Evolutionary conservation across 1,140 invertebrate genomes (phyloP), one percentile per base, ranked within the genome.

Genomic region (Aphidius gifuensis): DNA sequence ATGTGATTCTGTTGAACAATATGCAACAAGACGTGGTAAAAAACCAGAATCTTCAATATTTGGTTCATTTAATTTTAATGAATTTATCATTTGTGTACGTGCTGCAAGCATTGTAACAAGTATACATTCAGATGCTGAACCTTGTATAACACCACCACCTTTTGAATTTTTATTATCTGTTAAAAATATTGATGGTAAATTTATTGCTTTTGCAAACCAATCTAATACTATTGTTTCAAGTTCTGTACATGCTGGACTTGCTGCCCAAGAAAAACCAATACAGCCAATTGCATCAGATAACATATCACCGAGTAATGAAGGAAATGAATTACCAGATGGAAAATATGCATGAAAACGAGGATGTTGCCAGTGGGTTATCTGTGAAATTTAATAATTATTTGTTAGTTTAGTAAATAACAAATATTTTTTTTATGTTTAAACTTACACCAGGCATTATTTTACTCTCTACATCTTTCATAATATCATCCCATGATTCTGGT

Each of bases 301-400:
- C 92, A 98, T 94, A 73, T 97, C 94, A 5, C 90, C 96, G 16
- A 98, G 80, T 51, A 98, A 92, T 4, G 95, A 96, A 2, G 96
- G 94, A 74, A 89, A 98, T 0, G 93, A 95, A 79, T 96, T 96
- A 21, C 94, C 96, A 4, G 93, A 89, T 5, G 96, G 96, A 79
- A 98, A 98, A 79, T 98, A 98, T 2, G 95, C 96, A 74, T 97
- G 94, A 75, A 98, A 98, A 61, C 90, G 83, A 3, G 95, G 94
- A 84, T 98, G 96, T 78, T 97, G 94, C 96, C 96, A 98, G 74
- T 98, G 95, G 0, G 94, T 96, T 51, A 93, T 86, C 90, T 92
- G 74, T 76, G 74, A 65, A 46, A 58, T 43, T 16, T 44, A 42
- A 39, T 42, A 40, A 5, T 59, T 44, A 3, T 57, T 57, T 39